Percentiles rank a stretch among this genome's conserved stretches.
Evolutionary conservation across 2,797 vertebrate genomes (phyloP).

Genomic region (Halcyon badia): DNA sequence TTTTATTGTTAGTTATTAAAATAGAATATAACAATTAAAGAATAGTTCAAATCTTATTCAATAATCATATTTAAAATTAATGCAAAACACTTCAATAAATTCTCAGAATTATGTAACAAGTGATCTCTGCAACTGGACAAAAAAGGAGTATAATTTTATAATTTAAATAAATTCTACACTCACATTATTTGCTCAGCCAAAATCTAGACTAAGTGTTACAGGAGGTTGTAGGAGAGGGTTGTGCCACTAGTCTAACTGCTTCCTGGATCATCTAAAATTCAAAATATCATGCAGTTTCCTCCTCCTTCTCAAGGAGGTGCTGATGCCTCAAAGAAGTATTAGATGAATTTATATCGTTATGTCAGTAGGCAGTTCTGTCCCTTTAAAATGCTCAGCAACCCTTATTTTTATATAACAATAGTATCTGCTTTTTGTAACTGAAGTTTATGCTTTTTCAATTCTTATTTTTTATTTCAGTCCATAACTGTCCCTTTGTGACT

Average conservation of each 20-base stretch:
- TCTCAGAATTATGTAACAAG: neutral
- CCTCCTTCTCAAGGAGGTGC: slow-evolving; percentile 65
- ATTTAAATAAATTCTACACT: neutral
- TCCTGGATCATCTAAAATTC: neutral
- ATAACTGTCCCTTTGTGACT: neutral
- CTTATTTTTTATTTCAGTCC: neutral
- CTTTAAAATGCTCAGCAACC: neutral
- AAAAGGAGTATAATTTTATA: neutral
- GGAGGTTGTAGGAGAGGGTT: neutral
- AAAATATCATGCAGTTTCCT: slow-evolving; percentile 12
- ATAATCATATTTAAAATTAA: neutral
- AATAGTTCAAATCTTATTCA: neutral
- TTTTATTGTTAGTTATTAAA: neutral
- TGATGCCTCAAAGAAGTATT: slow-evolving; percentile 41
- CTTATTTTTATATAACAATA: neutral
- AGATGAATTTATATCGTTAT: neutral
- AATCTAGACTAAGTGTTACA: neutral
- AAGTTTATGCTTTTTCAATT: neutral
- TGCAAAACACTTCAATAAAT: neutral
- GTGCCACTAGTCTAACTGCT: neutral
- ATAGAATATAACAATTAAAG: neutral
- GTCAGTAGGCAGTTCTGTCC: neutral
- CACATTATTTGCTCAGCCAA: neutral
- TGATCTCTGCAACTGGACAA: neutral
- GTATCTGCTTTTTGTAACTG: neutral